Evolutionary conservation across 1,140 invertebrate species (phyloP).

Genomic region (Globodera rostochiensis): DNA sequence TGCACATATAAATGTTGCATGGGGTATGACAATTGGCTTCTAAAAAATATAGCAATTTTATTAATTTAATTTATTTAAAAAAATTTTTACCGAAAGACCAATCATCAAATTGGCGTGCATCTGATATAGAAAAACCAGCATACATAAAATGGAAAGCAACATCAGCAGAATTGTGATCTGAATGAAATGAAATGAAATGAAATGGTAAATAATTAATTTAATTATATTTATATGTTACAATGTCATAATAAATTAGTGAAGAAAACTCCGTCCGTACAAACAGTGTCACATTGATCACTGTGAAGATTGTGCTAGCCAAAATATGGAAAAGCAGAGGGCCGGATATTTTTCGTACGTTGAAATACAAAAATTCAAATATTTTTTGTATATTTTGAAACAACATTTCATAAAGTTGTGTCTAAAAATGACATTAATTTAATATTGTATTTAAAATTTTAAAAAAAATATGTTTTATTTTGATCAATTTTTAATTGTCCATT

Average conservation of each 20-base stretch:
- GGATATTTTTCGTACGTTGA: neutral
- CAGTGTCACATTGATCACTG: neutral
- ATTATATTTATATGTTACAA: slow-evolving; percentile 1
- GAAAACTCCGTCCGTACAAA: slow-evolving; percentile 19
- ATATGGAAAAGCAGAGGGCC: slow-evolving; percentile 16
- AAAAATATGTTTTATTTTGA: neutral
- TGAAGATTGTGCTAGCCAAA: neutral
- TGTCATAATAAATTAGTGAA: slow-evolving; percentile 14
- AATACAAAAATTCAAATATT: neutral
- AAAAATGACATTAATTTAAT: too few relatives aligned
- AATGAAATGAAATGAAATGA: neutral
- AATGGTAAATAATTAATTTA: neutral
- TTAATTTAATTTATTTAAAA: neutral
- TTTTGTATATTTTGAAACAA: neutral
- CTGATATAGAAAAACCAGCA: slow-evolving; percentile 8
- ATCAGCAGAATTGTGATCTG: slow-evolving; percentile 12
- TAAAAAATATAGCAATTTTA: neutral
- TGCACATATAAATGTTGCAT: slow-evolving; percentile 26
- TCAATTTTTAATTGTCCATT: neutral
- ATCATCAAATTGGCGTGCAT: neutral
- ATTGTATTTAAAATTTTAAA: neutral
- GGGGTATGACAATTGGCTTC: slow-evolving; percentile 16
- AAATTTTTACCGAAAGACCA: neutral
- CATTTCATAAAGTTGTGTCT: neutral
- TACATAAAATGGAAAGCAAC: slow-evolving; percentile 13